These are phyloP conservation scores for Caenorhabditis japonica DNA, from an alignment of 2,888 invertebrate species.

Conservation along the genomic window DNA sequence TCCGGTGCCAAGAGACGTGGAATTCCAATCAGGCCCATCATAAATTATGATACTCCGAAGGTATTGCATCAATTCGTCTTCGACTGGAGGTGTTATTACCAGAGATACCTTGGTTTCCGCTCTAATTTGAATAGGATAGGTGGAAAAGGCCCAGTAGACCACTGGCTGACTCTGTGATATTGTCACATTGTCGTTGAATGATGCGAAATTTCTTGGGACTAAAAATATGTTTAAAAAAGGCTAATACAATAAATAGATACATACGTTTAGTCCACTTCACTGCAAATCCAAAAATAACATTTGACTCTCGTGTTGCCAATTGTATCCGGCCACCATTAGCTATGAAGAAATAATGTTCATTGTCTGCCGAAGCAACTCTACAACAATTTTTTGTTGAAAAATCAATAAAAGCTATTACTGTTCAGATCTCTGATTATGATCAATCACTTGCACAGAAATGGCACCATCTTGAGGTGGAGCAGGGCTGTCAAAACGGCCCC, in stretches of 20 bases:
- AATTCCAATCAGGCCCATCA: constrained; percentile 30
- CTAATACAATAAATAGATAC: not conserved
- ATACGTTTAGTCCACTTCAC: constrained; percentile 14
- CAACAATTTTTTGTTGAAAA: not conserved
- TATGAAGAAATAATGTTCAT: constrained; percentile 23
- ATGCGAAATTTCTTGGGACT: constrained; percentile 2
- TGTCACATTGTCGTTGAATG: not conserved
- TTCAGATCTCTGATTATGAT: constrained; percentile 13
- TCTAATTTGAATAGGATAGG: constrained; percentile 6
- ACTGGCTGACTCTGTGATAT: constrained; percentile 2
- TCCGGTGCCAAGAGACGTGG: constrained; percentile 23
- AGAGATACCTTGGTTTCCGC: constrained; percentile 26
- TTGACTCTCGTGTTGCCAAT: constrained; percentile 15
- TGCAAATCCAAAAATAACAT: constrained; percentile 14
- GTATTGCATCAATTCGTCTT: not conserved
- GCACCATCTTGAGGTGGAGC: constrained; percentile 7
- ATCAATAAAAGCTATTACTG: not conserved
- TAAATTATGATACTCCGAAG: constrained; percentile 23
- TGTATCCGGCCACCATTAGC: constrained; percentile 6
- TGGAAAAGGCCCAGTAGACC: constrained; percentile 3
- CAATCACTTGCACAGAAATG: constrained; percentile 17
- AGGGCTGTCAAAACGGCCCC: no score
- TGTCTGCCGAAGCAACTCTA: constrained; percentile 3
- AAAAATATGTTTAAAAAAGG: not conserved
- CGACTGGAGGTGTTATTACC: constrained; percentile 17